phyloP scores from a whole-genome alignment of 2,888 invertebrate genomes.

The Coecobrya sp. region DNA sequence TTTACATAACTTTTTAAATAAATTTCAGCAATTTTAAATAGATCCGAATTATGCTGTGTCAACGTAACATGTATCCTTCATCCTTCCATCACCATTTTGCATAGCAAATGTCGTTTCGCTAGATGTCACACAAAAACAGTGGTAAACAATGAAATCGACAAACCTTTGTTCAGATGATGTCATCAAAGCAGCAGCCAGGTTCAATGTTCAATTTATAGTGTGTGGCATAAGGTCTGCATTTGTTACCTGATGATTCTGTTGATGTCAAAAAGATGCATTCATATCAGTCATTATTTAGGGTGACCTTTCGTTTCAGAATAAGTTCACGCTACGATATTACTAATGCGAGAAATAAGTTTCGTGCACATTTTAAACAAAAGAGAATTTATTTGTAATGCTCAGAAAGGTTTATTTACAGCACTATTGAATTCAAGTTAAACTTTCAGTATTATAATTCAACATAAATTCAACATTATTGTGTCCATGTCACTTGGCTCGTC shows the following conservation, averaged over 20 bases:
- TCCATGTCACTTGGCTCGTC: conserved; percentile 10
- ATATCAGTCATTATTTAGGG: conserved; percentile 2
- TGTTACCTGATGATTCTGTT: too few species aligned
- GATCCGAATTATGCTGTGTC: too few species aligned
- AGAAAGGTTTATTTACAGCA: background rate
- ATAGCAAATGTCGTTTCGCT: conserved; percentile 35
- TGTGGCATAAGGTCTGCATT: too few species aligned
- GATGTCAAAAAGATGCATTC: too few species aligned
- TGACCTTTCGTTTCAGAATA: background rate
- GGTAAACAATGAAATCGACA: conserved; percentile 43
- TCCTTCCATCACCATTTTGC: background rate
- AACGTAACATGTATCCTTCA: too few species aligned
- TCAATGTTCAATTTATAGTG: background rate
- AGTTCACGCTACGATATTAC: background rate
- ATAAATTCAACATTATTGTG: background rate
- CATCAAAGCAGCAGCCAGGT: background rate
- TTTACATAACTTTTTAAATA: too few species aligned
- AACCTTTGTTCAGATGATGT: conserved; percentile 1
- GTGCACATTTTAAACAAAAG: background rate
- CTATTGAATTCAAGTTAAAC: background rate
- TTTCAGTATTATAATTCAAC: background rate
- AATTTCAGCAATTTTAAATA: too few species aligned
- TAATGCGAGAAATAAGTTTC: background rate
- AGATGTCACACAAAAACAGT: background rate
- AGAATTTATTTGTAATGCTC: too few species aligned